A percentile compares a stretch with the other conserved stretches of the same genome.
phyloP scores from a whole-genome alignment of 2,797 vertebrate genomes.

The Lophius americanus region DNA sequence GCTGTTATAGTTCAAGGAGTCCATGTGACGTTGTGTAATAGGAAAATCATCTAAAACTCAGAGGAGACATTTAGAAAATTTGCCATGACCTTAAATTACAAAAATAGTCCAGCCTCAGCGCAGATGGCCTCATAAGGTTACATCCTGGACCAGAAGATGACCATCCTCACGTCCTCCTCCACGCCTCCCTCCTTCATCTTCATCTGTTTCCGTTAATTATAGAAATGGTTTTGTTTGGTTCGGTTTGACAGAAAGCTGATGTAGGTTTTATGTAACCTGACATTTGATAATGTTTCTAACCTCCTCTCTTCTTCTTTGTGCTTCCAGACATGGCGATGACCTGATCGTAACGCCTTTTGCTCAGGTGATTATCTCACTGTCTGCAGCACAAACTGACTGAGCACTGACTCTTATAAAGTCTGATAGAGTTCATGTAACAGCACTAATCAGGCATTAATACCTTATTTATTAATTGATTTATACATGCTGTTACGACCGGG shows the following conservation, averaged over 20 bases:
- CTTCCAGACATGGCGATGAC: slow-evolving; percentile 95
- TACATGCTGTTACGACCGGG: too few relatives aligned
- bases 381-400: background rate
- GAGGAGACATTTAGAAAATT: slow-evolving; percentile 1
- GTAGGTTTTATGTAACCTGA: background rate
- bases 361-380: slow-evolving; percentile 85
- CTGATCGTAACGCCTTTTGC: slow-evolving; percentile 98
- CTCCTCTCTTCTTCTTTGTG: slow-evolving; percentile 7
- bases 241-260: background rate
- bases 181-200: slow-evolving; percentile 2
- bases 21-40: slow-evolving; percentile 4
- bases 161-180: slow-evolving; percentile 2
- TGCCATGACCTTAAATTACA: background rate
- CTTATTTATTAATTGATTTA: too few relatives aligned
- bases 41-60: slow-evolving; percentile 8
- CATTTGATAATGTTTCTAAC: slow-evolving; percentile 5
- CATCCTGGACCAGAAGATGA: slow-evolving; percentile 2
- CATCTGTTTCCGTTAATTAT: slow-evolving; percentile 25
- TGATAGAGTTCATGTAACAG: too few relatives aligned
- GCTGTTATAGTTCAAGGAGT: background rate
- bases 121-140: slow-evolving; percentile 29
- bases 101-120: slow-evolving; percentile 10
- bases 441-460: too few relatives aligned
- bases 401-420: too few relatives aligned
- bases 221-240: slow-evolving; percentile 14